These are phyloP conservation scores for Aphelocoma coerulescens DNA, from an alignment of 2,113 vertebrate genomes.

Conservation along the genomic window DNA sequence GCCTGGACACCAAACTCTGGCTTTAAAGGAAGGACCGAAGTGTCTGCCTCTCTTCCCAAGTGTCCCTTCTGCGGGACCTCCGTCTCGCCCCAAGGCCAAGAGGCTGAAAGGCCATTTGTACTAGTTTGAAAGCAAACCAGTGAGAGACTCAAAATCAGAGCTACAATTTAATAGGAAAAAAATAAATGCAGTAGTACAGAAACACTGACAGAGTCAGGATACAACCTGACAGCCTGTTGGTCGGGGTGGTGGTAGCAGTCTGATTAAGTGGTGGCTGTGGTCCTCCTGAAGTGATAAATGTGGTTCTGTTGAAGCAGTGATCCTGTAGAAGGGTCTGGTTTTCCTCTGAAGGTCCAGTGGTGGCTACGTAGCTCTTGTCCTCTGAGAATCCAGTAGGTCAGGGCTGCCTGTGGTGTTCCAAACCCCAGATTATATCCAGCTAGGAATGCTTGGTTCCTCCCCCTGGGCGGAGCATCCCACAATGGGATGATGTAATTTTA, in stretches of 20 bases:
- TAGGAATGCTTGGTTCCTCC: background rate
- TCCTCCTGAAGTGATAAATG: background rate
- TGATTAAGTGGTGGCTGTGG: background rate
- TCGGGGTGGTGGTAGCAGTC: background rate
- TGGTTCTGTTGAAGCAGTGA: background rate
- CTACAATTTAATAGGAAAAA: background rate
- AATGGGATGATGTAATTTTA: background rate
- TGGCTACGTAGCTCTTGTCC: background rate
- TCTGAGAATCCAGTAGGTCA: background rate
- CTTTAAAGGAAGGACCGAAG: background rate
- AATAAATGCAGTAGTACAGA: background rate
- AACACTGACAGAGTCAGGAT: background rate
- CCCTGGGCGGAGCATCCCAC: background rate
- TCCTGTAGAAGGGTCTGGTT: background rate
- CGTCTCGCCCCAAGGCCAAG: background rate
- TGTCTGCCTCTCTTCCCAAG: conserved; percentile 14
- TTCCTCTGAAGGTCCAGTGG: background rate
- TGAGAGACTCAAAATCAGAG: background rate
- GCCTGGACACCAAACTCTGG: conserved; percentile 33
- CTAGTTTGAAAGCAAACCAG: background rate
- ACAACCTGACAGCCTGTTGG: background rate
- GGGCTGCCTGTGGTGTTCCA: background rate
- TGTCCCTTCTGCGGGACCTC: conserved; percentile 34
- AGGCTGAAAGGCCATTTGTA: background rate
- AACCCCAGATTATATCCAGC: background rate